Base-by-base conservation (phyloP, 2,888 invertebrate genomes). In the Dione juno region DNA sequence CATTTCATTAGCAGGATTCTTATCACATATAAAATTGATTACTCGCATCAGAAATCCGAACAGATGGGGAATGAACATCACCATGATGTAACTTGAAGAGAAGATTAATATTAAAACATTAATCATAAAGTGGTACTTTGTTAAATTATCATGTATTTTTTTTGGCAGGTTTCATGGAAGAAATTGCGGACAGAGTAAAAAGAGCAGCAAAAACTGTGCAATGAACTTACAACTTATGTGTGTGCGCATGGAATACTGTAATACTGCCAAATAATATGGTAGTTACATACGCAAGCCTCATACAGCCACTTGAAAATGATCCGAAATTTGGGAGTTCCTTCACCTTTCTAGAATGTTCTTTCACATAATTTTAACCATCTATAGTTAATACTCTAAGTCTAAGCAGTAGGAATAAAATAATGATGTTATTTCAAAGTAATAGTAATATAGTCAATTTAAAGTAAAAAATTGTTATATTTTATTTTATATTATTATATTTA, bases 271-370 rank as follows among this genome's bases (percentile, higher is more conserved):
- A 67, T 63, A 63, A 54, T 48, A 48, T 16, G 52, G 59, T 54
- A n/a, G n/a, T n/a, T n/a, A 48, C 59, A 45, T 66, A 65, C 53
- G 59, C 45, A 59, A 65, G 54, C 43, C 67, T 48, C 35, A 43
- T 64, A 67, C 59, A 61, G 48, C 61, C 50, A 72, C 63, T 66
- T 66, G 66, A 57, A 54, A 66, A 45, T 50, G 54, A 48, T 43
- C 13, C 61, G 57, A 72, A 72, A 66, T 57, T 28, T 54, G 37
- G 19, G 67, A 61, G 72, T 72, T 72, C 69, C 66, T 69, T 69
- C 48, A 69, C 69, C 69, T 72, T 66, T 69, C 72, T 57, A 50
- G 57, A 72, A 72, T 54, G 43, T 57, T 66, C 64, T 35, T 52
- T 48, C 37, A 16, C 43, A n/a, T 40, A 35, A 37, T 67, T 59